Evolutionary conservation across 2,888 invertebrate species (phyloP).

Genomic region (Tipula lateralis): DNA sequence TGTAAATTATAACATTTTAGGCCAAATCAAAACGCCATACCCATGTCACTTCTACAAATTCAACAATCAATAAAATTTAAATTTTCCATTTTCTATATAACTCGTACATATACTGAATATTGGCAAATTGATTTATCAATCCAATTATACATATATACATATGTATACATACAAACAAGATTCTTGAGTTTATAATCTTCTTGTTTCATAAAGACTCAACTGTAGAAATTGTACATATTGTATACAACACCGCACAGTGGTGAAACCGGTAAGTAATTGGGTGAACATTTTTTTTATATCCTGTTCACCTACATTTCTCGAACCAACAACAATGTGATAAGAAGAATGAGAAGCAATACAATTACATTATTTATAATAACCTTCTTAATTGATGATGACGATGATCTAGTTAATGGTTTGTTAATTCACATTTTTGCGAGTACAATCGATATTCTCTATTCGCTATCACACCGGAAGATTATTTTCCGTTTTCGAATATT

Average conservation of each 20-base stretch:
- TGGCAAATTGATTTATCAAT: slow-evolving; percentile 24
- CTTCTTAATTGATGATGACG: background rate
- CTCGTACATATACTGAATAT: background rate
- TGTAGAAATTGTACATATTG: background rate
- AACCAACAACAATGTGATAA: background rate
- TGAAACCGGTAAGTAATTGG: slow-evolving; percentile 11
- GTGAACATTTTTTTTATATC: background rate
- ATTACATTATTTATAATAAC: background rate
- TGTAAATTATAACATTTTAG: too few relatives aligned
- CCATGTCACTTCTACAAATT: background rate
- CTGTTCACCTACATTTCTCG: slow-evolving; percentile 6
- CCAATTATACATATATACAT: background rate
- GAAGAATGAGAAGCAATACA: background rate
- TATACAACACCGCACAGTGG: background rate
- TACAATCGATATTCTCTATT: background rate
- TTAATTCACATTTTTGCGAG: background rate
- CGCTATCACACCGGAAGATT: background rate
- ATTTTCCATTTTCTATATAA: background rate
- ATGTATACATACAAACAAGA: background rate
- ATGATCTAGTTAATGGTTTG: background rate
- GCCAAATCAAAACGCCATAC: background rate
- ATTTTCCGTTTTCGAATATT: background rate
- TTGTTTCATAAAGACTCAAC: slow-evolving; percentile 4
- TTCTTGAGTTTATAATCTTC: background rate
- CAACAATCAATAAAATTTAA: background rate